Conservation (phyloP, 2,797 vertebrate species). For the Manis javanica region DNA sequence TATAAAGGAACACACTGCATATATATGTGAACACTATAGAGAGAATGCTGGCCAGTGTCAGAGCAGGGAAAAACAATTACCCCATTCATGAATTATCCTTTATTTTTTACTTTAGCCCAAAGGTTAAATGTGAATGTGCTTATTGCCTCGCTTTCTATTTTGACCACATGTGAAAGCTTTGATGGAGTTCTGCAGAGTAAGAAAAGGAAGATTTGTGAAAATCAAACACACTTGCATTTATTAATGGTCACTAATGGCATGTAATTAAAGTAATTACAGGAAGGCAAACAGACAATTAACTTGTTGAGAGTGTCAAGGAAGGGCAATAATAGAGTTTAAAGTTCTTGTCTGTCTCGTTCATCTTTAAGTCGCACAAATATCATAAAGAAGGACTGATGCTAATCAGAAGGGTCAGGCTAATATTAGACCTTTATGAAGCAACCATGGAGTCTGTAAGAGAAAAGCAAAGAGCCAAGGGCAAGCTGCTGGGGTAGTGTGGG, state of each 20-base stretch:
- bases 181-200: slow-evolving; percentile 30
- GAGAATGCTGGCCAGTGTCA: neutral
- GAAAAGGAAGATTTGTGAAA: slow-evolving; percentile 64
- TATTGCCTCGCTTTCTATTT: slow-evolving; percentile 56
- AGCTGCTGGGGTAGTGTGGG: neutral
- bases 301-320: slow-evolving; percentile 74
- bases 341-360: slow-evolving; percentile 59
- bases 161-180: slow-evolving; percentile 58
- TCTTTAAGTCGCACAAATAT: slow-evolving; percentile 56
- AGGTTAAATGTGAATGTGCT: slow-evolving; percentile 70
- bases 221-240: slow-evolving; percentile 72
- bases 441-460: neutral
- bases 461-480: neutral
- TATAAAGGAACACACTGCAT: slow-evolving; percentile 65
- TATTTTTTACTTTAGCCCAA: slow-evolving; percentile 58
- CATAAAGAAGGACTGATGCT: slow-evolving; percentile 30
- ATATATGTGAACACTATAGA: neutral
- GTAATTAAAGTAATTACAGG: slow-evolving; percentile 78
- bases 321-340: slow-evolving; percentile 68
- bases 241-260: slow-evolving; percentile 80
- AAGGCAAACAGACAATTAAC: slow-evolving; percentile 82
- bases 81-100: slow-evolving; percentile 77
- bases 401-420: neutral
- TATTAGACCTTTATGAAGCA: neutral
- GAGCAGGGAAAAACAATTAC: slow-evolving; percentile 48